Evolutionary conservation across 2,113 vertebrate genomes (phyloP), one percentile per base, ranked within the genome.

Genomic region (Cyphomyrus discorhynchus): DNA sequence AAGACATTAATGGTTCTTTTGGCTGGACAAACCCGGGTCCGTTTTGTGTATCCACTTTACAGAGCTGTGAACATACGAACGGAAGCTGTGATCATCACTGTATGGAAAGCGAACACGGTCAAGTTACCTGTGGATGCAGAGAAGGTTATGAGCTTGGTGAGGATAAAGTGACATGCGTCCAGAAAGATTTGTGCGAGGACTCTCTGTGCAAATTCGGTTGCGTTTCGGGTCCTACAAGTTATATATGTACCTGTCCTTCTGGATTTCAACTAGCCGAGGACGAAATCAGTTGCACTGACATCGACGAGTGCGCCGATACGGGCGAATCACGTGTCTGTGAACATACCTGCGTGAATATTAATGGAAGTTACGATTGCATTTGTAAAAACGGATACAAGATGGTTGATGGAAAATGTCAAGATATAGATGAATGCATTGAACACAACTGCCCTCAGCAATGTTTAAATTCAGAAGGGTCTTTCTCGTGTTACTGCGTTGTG

Each of bases 81-180:
- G 95, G 95, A 0, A 94, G 94, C 31, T 96, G 96, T 83, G 90
- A 93, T 47, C 94, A 96, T 35, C 0, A 84, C 15, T 96, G 96
- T 85, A 17, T 1, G 0, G 92, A 90, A 52, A 39, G 74, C 7
- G 45, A 70, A 0, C n/a, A 42, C 1, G 88, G 7, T 15, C 89
- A 77, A 7, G 90, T 93, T 1, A 13, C 0, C 2, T 96, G 96
- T 90, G 52, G 9, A 19, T 96, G 96, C 89, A 90, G 90, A 8
- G 90, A 95, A 0, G 94, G 94, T 80, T 95, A 94, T 15, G 49
- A 91, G 2, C 91, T 96, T 31, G 89, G 66, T 2, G 56, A 92
- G 1, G 93, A 96, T 3, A 88, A 91, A 86, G 31, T 93, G 45
- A 92, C 93, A 0, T 96, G 96, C 82, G 74, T 88, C 4, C 49